Conservation (phyloP, 2,797 vertebrate genomes). For the Zenarchopterus dispar region DNA sequence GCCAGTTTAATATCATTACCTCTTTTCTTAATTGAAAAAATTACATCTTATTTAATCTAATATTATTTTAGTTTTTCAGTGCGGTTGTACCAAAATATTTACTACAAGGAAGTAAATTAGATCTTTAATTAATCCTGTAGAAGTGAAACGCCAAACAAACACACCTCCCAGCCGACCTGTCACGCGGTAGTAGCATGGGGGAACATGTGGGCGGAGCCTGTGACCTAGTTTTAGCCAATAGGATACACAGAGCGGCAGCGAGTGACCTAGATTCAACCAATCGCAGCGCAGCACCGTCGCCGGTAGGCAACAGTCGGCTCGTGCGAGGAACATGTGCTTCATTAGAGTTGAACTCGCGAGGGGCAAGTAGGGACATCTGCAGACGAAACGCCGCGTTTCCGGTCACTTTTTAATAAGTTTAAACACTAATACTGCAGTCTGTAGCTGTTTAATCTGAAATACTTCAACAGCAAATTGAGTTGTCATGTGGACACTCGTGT, state of each 20-base stretch:
- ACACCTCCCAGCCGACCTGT: constrained; percentile 37
- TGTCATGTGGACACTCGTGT: too few relatives aligned
- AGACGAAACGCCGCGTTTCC: neutral
- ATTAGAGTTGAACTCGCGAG: constrained; percentile 30
- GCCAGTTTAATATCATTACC: neutral
- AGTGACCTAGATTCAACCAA: constrained; percentile 89
- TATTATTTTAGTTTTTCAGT: too few relatives aligned
- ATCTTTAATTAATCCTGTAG: constrained; percentile 9
- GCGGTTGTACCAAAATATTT: too few relatives aligned
- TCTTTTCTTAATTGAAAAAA: neutral
- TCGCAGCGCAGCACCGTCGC: constrained; percentile 57
- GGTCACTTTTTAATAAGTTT: neutral
- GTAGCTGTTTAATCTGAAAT: neutral
- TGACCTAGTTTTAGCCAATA: constrained; percentile 93
- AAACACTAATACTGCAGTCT: fast-evolving
- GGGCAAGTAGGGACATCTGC: constrained; percentile 19
- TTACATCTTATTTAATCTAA: too few relatives aligned
- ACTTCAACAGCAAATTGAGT: too few relatives aligned
- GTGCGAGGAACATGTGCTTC: constrained; percentile 82
- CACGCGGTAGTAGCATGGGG: constrained; percentile 82
- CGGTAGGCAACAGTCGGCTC: constrained; percentile 77
- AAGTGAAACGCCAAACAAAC: constrained; percentile 10
- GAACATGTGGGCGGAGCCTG: constrained; percentile 83
- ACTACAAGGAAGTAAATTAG: neutral
- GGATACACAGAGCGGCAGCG: constrained; percentile 61